Evolutionary conservation across 2,113 vertebrate genomes (phyloP).

Genomic region (Egretta garzetta): DNA sequence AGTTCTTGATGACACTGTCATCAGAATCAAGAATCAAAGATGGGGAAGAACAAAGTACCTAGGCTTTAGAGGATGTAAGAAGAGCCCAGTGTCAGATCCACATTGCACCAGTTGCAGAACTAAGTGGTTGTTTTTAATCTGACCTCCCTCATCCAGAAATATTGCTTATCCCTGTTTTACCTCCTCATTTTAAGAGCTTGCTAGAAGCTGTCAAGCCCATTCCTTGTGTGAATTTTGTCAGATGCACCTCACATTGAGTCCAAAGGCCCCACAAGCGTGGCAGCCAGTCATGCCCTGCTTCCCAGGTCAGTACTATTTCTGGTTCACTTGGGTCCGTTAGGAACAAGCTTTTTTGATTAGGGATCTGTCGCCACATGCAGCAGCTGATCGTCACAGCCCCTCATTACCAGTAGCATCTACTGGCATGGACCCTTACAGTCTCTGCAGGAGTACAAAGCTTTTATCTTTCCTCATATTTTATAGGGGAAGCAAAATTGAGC

Average conservation of each 20-base stretch:
- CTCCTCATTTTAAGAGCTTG: neutral
- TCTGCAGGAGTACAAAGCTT: neutral
- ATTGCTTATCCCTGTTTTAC: neutral
- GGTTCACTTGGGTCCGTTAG: neutral
- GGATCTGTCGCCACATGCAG: neutral
- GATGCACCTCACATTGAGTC: accelerated
- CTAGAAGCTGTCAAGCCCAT: neutral
- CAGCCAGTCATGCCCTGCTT: neutral
- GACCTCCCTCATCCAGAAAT: neutral
- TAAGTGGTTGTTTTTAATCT: neutral
- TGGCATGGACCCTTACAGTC: neutral
- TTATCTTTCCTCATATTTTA: neutral
- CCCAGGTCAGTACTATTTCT: neutral
- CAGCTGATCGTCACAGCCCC: neutral
- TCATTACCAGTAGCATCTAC: neutral
- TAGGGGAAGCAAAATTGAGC: neutral
- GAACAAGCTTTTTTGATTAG: neutral
- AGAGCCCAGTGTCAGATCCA: neutral
- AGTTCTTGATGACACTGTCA: neutral
- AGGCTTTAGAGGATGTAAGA: neutral
- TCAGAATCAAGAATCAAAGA: neutral
- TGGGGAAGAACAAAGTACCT: neutral
- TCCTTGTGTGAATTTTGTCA: neutral
- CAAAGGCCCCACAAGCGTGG: accelerated
- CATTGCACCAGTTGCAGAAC: neutral